Evolutionary conservation across 2,888 invertebrate species (phyloP).

Genomic region (Mythimna impura): DNA sequence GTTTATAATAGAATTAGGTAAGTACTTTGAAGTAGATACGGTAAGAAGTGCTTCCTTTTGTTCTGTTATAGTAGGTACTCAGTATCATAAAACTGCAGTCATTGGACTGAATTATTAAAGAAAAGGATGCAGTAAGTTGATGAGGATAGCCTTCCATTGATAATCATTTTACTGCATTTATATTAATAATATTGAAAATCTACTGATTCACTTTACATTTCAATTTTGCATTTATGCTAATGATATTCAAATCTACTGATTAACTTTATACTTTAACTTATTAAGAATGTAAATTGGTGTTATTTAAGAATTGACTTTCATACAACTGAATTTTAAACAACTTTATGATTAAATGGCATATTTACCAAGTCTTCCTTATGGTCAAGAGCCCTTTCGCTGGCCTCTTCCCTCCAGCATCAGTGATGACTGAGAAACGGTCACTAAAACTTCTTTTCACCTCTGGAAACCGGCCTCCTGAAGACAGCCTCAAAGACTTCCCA

Average conservation of each 20-base stretch:
- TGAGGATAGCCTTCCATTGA: constrained; percentile 9
- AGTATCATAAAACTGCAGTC: neutral
- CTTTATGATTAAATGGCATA: constrained; percentile 41
- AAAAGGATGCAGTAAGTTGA: constrained; percentile 12
- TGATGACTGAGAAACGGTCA: constrained; percentile 85
- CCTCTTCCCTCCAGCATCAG: constrained; percentile 80
- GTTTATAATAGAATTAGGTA: neutral
- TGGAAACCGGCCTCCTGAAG: constrained; percentile 77
- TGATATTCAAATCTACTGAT: neutral
- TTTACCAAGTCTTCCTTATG: constrained; percentile 89
- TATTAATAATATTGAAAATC: neutral
- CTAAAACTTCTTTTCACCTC: constrained; percentile 88
- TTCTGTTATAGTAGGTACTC: neutral
- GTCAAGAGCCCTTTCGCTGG: constrained; percentile 81
- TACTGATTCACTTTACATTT: neutral
- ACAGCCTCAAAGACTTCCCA: constrained; percentile 81
- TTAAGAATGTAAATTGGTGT: neutral
- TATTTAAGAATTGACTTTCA: neutral
- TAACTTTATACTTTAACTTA: neutral
- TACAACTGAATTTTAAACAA: neutral
- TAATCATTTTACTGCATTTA: neutral
- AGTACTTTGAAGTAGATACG: neutral
- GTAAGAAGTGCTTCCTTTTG: neutral
- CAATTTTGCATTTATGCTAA: constrained; percentile 2
- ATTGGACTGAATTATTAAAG: constrained; percentile 1